Conservation (phyloP, 2,888 invertebrate species). For the Chymomyza fuscimana region DNA sequence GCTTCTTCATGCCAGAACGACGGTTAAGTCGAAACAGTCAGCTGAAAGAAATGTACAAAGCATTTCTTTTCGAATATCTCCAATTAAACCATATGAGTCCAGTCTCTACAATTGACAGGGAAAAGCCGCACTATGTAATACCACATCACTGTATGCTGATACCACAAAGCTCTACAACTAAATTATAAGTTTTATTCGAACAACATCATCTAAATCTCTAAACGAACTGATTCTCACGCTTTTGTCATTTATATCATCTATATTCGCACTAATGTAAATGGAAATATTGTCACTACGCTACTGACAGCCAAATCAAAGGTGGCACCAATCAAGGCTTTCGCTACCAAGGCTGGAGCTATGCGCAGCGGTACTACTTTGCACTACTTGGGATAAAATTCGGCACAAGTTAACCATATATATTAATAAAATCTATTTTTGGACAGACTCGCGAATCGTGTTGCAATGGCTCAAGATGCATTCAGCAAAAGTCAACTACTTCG, state of each 20-base stretch:
- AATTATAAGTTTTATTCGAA: conserved; percentile 1
- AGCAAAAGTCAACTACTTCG: no score
- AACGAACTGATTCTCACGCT: background rate
- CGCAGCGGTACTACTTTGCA: no score
- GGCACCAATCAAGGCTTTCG: no score
- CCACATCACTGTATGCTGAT: conserved; percentile 6
- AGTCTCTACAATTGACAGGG: background rate
- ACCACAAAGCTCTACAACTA: conserved; percentile 2
- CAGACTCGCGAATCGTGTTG: no score
- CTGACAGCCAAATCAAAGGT: background rate
- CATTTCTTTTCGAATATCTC: conserved; percentile 17
- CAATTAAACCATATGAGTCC: conserved; percentile 12
- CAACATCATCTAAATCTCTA: background rate
- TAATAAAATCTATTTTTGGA: no score
- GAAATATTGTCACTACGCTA: conserved; percentile 4
- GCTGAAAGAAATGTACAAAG: background rate
- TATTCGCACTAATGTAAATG: conserved; percentile 3
- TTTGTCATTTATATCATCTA: conserved; percentile 13
- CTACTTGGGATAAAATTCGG: no score
- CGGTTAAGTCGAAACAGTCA: conserved; percentile 1
- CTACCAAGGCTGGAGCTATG: no score
- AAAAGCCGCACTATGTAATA: background rate
- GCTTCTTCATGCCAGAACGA: conserved; percentile 2
- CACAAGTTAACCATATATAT: no score
- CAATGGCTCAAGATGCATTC: no score